Percentiles rank a stretch among this genome's conserved stretches.
Evolutionary conservation across 2,113 vertebrate genomes (phyloP).

Genomic region (Crypturellus undulatus): DNA sequence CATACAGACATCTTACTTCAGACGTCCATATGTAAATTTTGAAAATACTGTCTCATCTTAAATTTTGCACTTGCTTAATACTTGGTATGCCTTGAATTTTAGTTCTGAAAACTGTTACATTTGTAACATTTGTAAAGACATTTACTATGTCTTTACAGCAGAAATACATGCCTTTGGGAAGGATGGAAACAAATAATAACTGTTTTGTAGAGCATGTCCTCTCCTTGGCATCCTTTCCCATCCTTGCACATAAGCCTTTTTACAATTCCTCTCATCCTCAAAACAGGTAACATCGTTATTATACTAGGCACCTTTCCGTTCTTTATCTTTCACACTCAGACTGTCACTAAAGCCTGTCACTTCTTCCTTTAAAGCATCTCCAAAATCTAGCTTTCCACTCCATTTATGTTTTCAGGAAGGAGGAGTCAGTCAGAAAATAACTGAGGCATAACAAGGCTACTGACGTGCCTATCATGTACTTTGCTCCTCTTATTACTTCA

Average conservation of each 20-base stretch:
- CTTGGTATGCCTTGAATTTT: background rate
- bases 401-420: slow-evolving; percentile 31
- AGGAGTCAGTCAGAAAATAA: slow-evolving; percentile 30
- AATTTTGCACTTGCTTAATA: background rate
- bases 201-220: background rate
- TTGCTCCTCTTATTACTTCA: background rate
- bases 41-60: background rate
- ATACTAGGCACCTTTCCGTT: background rate
- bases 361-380: slow-evolving; percentile 18
- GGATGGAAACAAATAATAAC: background rate
- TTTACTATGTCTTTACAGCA: background rate
- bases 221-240: background rate
- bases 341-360: slow-evolving; percentile 10
- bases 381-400: slow-evolving; percentile 40
- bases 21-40: background rate
- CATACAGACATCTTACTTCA: background rate
- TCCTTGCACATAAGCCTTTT: slow-evolving; percentile 1
- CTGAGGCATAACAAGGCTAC: background rate
- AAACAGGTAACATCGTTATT: slow-evolving; percentile 37
- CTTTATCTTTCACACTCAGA: slow-evolving; percentile 44
- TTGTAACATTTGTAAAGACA: no score
- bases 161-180: background rate
- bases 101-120: background rate
- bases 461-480: background rate
- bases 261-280: slow-evolving; percentile 30